Evolutionary conservation across 2,113 vertebrate species (phyloP), one percentile per base, ranked within the genome.

Genomic region (Peromyscus maniculatus): DNA sequence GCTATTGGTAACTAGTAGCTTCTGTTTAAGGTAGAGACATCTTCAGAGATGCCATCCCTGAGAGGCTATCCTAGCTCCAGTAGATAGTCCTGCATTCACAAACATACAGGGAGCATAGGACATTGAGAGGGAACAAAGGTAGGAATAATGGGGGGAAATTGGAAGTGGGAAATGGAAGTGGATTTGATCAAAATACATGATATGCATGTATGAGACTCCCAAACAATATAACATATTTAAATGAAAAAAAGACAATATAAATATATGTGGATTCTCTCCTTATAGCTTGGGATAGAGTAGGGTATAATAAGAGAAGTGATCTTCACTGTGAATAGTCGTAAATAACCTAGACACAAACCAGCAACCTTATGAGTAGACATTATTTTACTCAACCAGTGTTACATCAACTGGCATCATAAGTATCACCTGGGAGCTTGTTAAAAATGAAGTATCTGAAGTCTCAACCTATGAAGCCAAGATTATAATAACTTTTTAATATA

Each of bases 371-470:
- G 31, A 82, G 21, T 78, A n/a, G 8, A 26, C 46, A 24, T 52
- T 49, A 43, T 74, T 75, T 87, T 79, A 66, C 7, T 84, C 55
- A 74, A 82, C 24, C 24, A 89, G 67, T 24, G 39, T 24, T 62
- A 86, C 11, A 90, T 52, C 2, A 0, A 64, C 6, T 15, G 19
- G 15, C 62, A 94, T 72, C 72, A 82, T 71, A 33, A 83, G 16
- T 5, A 77, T 31, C 69, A 66, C 52, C 16, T 78, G 67, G 80
- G 67, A 94, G 22, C 75, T 95, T 93, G 71, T 97, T 96, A 91
- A 95, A 97, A 95, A 33, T 89, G 83, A 95, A 93, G 28, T 91
- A 79, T 95, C 66, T 97, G n/a, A 16, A 93, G 13, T 80, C 39
- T 57, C 62, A 46, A 10, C 55, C 64, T 83, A 74, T 72, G 21